Percentiles rank a stretch among this genome's conserved stretches.
These are phyloP conservation scores for Chironomus striatipennis DNA, from an alignment of 1,140 invertebrate genomes.

Conservation along the genomic window DNA sequence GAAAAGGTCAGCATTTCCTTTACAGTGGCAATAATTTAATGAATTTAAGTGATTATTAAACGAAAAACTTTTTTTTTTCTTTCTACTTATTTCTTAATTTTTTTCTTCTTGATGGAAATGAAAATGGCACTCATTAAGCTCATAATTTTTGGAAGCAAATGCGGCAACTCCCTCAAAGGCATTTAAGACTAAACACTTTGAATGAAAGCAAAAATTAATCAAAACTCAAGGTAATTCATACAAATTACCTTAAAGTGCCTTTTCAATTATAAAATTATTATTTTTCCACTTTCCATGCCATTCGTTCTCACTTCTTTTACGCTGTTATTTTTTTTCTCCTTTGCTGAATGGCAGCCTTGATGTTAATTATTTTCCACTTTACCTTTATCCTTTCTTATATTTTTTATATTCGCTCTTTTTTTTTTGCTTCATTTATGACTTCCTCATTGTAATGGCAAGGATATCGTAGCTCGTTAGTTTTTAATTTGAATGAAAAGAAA, in stretches of 20 bases:
- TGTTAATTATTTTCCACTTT: slow-evolving; percentile 14
- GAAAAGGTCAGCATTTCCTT: too few species aligned
- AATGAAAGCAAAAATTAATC: background rate
- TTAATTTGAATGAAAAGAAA: background rate
- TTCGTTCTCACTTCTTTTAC: too few species aligned
- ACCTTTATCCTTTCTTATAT: background rate
- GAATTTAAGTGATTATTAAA: too few species aligned
- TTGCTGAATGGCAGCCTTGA: background rate
- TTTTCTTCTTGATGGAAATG: too few species aligned
- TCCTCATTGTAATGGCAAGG: background rate
- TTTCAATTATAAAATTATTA: background rate
- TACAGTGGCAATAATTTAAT: too few species aligned
- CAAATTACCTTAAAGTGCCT: slow-evolving; percentile 12
- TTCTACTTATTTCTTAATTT: too few species aligned
- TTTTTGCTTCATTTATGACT: background rate
- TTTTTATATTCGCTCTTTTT: background rate
- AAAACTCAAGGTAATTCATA: slow-evolving; percentile 8
- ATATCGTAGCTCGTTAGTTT: background rate
- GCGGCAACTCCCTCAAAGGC: too few species aligned
- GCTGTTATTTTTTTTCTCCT: background rate
- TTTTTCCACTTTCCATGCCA: too few species aligned
- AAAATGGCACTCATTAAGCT: too few species aligned
- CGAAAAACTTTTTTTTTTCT: too few species aligned
- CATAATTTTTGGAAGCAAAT: too few species aligned
- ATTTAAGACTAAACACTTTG: too few species aligned